Evolutionary conservation across 2,797 vertebrate species (phyloP), one percentile per base, ranked within the genome.

Genomic region (Enteromius trimaculatus): DNA sequence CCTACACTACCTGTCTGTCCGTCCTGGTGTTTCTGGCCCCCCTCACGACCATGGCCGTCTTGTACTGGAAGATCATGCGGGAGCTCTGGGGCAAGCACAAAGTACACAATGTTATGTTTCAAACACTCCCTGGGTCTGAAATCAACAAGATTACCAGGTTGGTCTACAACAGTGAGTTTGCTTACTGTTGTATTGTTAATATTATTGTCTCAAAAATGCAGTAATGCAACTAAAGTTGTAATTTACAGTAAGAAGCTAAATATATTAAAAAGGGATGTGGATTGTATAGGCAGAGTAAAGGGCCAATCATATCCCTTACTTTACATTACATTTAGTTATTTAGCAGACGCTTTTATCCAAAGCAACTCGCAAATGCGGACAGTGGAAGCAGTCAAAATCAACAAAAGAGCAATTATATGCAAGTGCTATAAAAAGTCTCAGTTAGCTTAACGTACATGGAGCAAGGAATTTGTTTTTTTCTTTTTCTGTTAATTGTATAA

Each of bases 141-240:
- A 90, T 91, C 80, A 90, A 88, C 85, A 91, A 91, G 62, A 90
- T 90, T 77, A 88, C 89, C 55, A 88, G 90, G 90, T 90, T 26
- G 23, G 55, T 23, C 55, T 58, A 11, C 8, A 55, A n/a, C 21
- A 55, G 53, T 1, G 53, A 9, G 21, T n/a, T n/a, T 21, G 7
- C 51, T 53, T 53, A 9, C 19, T 53, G 9, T 53, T 53, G 0
- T 8, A 55, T n/a, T 21, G 6, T 21, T 21, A 21, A 53, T 21
- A 53, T 53, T 53, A 53, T 53, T 21, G 19, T 53, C 51, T 53
- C 51, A 53, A 53, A 53, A 53, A 21, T 51, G 6, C n/a, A 55
- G 2, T 55, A 23, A 23, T 58, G n/a, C 55, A 4, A 58, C 9
- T 4, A 23, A 58, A 58, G 21, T 58, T 58, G 9, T 3, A 10